A percentile compares a stretch with the other conserved stretches of the same genome.
Evolutionary conservation across 2,797 vertebrate genomes (phyloP).

Genomic region (Melanotaenia maccullochi): DNA sequence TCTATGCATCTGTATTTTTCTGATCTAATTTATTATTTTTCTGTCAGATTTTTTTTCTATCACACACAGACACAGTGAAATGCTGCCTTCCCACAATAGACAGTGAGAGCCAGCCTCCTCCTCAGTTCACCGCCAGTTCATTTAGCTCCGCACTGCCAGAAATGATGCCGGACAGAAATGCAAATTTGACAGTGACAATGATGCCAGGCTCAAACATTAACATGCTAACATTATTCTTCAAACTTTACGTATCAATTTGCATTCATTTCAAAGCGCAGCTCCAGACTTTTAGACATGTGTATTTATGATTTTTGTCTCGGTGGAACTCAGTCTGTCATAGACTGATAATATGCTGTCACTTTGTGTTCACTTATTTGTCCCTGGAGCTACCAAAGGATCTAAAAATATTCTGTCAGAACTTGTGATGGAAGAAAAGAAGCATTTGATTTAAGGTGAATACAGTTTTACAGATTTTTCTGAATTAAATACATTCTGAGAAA

Average conservation of each 20-base stretch:
- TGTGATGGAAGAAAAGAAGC: conserved; percentile 16
- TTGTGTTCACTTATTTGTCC: conserved; percentile 67
- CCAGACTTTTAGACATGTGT: conserved; percentile 62
- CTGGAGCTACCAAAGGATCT: conserved; percentile 47
- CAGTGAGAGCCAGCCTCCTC: conserved; percentile 58
- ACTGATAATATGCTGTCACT: conserved; percentile 59
- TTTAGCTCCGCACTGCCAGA: conserved; percentile 64
- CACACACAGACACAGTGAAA: conserved; percentile 41
- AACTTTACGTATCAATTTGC: conserved; percentile 68
- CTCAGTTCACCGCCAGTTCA: conserved; percentile 80
- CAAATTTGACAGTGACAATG: conserved; percentile 67
- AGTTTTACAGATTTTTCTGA: conserved; percentile 28
- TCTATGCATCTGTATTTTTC: conserved; percentile 36
- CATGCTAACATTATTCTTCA: conserved; percentile 46
- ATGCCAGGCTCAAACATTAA: conserved; percentile 39
- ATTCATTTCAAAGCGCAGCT: conserved; percentile 63
- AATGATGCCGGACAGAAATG: conserved; percentile 71
- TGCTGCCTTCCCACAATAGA: conserved; percentile 52
- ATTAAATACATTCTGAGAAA: conserved; percentile 30
- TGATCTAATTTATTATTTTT: conserved; percentile 37
- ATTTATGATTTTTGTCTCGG: conserved; percentile 58
- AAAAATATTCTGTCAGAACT: conserved; percentile 58
- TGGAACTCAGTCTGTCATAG: conserved; percentile 39
- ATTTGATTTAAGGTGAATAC: conserved; percentile 34
- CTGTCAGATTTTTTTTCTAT: conserved; percentile 53